Conservation (phyloP, 2,113 vertebrate species). For the Sapajus apella region DNA sequence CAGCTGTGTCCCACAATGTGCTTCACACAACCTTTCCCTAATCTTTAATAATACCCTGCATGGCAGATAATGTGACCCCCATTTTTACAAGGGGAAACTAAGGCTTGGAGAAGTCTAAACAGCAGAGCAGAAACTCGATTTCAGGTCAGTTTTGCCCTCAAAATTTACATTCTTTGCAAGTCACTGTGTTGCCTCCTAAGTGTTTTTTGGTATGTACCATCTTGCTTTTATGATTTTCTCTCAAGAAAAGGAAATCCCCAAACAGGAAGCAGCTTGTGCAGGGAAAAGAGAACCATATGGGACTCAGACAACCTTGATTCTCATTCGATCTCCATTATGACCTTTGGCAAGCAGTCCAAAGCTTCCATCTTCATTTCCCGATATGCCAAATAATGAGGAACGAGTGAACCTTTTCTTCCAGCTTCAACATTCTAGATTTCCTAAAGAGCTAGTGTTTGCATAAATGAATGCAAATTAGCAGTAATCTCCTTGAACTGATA, state of each 20-base stretch:
- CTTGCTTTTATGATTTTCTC: not conserved
- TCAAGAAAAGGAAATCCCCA: not conserved
- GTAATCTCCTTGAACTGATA: not conserved
- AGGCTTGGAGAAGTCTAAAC: not conserved
- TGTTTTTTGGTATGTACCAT: not conserved
- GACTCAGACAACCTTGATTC: not conserved
- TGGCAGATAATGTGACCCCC: accelerated
- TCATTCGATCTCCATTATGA: accelerated
- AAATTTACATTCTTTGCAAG: not conserved
- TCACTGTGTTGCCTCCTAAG: no score
- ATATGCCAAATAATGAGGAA: not conserved
- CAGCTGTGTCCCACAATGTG: not conserved
- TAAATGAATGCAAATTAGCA: not conserved
- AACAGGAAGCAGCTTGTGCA: not conserved
- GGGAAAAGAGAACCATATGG: not conserved
- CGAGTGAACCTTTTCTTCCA: not conserved
- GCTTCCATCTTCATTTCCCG: not conserved
- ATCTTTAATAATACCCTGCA: not conserved
- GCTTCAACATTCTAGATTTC: not conserved
- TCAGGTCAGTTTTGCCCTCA: not conserved
- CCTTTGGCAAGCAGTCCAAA: accelerated
- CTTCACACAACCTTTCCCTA: not conserved
- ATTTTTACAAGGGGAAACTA: not conserved
- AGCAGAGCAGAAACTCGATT: not conserved
- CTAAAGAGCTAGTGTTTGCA: not conserved